Evolutionary conservation across 2,888 invertebrate genomes (phyloP), one percentile per base, ranked within the genome.

Genomic region (Ectropis crepuscularia): DNA sequence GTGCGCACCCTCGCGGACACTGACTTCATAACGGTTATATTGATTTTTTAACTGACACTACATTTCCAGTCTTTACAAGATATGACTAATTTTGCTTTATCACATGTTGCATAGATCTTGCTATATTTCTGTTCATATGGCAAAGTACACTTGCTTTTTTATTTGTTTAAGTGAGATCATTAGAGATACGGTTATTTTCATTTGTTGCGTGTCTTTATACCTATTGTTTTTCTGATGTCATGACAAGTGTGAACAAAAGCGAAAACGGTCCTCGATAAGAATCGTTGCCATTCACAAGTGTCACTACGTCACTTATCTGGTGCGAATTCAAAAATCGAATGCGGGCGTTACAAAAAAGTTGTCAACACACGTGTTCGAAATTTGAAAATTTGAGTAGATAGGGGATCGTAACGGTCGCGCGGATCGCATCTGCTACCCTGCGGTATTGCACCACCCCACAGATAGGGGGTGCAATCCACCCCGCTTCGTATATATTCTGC

Each of bases 21-120:
- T 82, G 82, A 80, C 82, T 81, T 70, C 71, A 68, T 82, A 92
- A 92, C 92, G 90, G 92, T 79, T 82, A 79, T 92, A 92, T 92
- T 88, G 92, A 92, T 92, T 92, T 92, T 92, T 87, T 89, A 91
- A 92, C 92, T 88, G 92, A 83, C 90, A 86, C 76, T 83, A 77
- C 81, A 73, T 63, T 54, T 61, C 53, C 61, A 28, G 68, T 36
- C 51, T 46, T 51, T 59, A 55, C 46, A 42, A 10, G 38, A 63
- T 58, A 46, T 47, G 41, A 6, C 45, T n/a, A 38, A 53, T 59
- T 64, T 55, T 10, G 16, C 47, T 41, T 45, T 8, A 28, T 28
- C 2, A 28, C 16, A 28, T 28, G 16, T 28, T 28, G 16, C 16
- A 28, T 4, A n/a, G n/a, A 28, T 4, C 16, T 28, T 28, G 16